Evolutionary conservation across 2,113 vertebrate species (phyloP), one percentile per base, ranked within the genome.

Genomic region (Mungos mungo): DNA sequence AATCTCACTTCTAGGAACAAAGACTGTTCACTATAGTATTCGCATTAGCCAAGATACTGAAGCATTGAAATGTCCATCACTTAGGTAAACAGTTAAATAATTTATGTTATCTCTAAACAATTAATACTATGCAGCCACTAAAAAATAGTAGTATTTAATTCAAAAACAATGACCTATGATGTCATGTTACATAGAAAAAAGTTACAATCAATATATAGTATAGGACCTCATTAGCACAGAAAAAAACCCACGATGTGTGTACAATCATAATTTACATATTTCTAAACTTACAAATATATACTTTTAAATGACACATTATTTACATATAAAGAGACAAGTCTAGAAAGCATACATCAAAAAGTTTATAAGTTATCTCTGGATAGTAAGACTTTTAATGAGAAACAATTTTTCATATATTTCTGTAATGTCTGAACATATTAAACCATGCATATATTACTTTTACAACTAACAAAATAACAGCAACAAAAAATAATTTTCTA

Each of bases 391-490:
- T 88, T 83, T 29, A 89, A 96, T 41, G 9, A 88, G 23, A 96
- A 41, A 76, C 54, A 52, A 93, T 88, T 94, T 96, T 93, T 65
- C 29, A 69, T 12, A 66, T 57, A 97, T 3, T 89, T 88, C 52
- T 65, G 7, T 33, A 21, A 88, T 12, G 21, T 38, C 52, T 91
- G 25, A 93, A 88, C 80, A 60, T 29, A 72, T 91, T 83, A 66
- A 88, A 82, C 31, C 23, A 95, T 82, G 38, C 21, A 88, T 80
- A 16, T 50, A 88, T 72, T 86, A 54, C 9, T 93, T 65, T 97
- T 47, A 80, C 65, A 90, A 86, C 41, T 60, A 96, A 77, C 50
- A 90, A 93, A 81, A 72, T 35, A 85, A 90, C 3, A 66, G 25
- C 33, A 76, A 57, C 38, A 69, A 95, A 29, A 83, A 27, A 29